These are phyloP conservation scores for Dexiosoma caninum DNA, from an alignment of 2,888 invertebrate genomes.

Conservation along the genomic window DNA sequence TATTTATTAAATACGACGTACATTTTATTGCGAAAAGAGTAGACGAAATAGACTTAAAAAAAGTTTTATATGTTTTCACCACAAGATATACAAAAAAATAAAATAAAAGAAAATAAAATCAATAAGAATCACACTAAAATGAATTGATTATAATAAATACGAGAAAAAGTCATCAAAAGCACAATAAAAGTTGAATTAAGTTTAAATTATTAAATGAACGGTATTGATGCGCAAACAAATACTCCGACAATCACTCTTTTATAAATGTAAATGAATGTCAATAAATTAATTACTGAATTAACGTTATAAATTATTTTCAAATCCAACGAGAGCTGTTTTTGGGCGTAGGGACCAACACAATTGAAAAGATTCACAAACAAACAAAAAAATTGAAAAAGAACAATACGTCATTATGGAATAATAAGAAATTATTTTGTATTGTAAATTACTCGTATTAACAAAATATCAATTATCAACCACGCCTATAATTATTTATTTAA, in stretches of 20 bases:
- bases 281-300: constrained; percentile 7
- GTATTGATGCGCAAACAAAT: constrained; percentile 58
- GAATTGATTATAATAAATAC: constrained; percentile 49
- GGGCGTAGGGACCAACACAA: constrained; percentile 59
- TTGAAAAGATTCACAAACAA: constrained; percentile 17
- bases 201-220: background rate
- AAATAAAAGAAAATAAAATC: background rate
- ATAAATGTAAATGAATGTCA: constrained; percentile 18
- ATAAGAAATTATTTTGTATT: constrained; percentile 2
- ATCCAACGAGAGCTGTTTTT: constrained; percentile 24
- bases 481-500: constrained; percentile 35
- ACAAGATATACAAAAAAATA: constrained; percentile 14
- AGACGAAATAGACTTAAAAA: constrained; percentile 57
- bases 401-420: background rate
- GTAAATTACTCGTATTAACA: constrained; percentile 41
- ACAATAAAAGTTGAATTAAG: too few species aligned
- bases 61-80: constrained; percentile 62
- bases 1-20: constrained; percentile 36
- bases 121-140: constrained; percentile 39
- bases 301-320: background rate
- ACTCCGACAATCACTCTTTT: constrained; percentile 61
- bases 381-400: too few species aligned
- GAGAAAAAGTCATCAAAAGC: too few species aligned
- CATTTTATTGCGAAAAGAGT: constrained; percentile 53
- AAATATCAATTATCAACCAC: constrained; percentile 57